Percentiles rank a stretch among this genome's conserved stretches.
Conservation (phyloP, 2,888 invertebrate genomes). For the Bombylius discolor region DNA sequence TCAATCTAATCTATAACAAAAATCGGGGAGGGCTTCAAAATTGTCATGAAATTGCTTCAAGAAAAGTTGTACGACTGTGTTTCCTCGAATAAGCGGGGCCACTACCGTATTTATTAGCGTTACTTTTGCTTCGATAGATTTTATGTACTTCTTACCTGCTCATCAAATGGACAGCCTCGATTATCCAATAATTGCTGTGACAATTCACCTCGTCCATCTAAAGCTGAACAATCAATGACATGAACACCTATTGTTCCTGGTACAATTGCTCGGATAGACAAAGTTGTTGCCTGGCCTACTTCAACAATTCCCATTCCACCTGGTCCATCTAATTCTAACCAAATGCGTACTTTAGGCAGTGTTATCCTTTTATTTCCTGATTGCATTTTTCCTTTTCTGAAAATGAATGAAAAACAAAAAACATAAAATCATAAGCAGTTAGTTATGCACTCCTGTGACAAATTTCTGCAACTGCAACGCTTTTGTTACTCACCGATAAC, state of each 20-base stretch:
- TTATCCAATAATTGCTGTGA: slow-evolving; percentile 61
- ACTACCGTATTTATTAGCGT: too few relatives aligned
- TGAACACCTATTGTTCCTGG: slow-evolving; percentile 58
- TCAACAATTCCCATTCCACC: slow-evolving; percentile 47
- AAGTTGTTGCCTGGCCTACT: slow-evolving; percentile 56
- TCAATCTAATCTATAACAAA: too few relatives aligned
- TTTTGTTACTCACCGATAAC: slow-evolving; percentile 7
- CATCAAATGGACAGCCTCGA: slow-evolving; percentile 61
- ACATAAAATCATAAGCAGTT: too few relatives aligned
- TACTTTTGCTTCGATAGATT: too few relatives aligned
- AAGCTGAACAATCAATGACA: slow-evolving; percentile 63
- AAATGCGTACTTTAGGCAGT: slow-evolving; percentile 48
- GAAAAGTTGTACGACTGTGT: neutral
- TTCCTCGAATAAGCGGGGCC: neutral
- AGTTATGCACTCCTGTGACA: too few relatives aligned
- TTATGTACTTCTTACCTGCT: slow-evolving; percentile 30
- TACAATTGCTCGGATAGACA: slow-evolving; percentile 39
- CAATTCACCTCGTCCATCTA: slow-evolving; percentile 64
- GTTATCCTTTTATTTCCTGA: slow-evolving; percentile 18
- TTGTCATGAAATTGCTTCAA: too few relatives aligned
- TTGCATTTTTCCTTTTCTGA: slow-evolving; percentile 47
- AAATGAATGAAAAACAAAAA: too few relatives aligned
- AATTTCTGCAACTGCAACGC: neutral
- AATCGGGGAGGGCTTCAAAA: too few relatives aligned
- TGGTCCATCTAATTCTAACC: slow-evolving; percentile 53